Evolutionary conservation across 2,113 vertebrate genomes (phyloP), one percentile per base, ranked within the genome.

Genomic region (Oreocharis arfaki): DNA sequence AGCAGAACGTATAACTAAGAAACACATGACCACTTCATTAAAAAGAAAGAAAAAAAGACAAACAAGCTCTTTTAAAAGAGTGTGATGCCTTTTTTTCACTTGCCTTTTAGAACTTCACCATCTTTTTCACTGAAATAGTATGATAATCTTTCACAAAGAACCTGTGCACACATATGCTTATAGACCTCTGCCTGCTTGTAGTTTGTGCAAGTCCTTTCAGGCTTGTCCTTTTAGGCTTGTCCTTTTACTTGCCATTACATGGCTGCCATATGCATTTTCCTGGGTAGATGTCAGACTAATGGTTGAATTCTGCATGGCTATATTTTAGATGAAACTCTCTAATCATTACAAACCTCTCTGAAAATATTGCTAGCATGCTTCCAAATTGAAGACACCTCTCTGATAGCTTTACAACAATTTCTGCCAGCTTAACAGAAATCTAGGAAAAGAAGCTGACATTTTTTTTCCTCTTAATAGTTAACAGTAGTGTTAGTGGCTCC

Each of bases 381-480:
- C 60, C 26, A 28, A 90, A 78, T 41, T 50, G 81, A 83, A 59
- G 76, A 60, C 81, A 60, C 8, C 11, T 70, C 26, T 17, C 37
- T 39, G n/a, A 56, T 42, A 68, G 11, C 41, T 89, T 89, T 84
- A 71, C 5, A 87, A 52, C 5, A 65, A 30, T 77, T 94, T 93
- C 53, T 91, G 15, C 11, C 33, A 63, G 7, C 10, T 81, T 90
- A 90, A 86, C 13, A 91, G 50, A 81, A 50, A 92, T 63, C 92
- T 84, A 57, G 30, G 37, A 22, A 49, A n/a, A 87, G 28, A 35
- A 73, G 44, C 64, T 95, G 53, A 89, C 81, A 20, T 2, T 53
- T 94, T 96, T 96, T 73, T 57, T 27, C 10, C 5, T 94, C 82
- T 91, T 75, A 83, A 39, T 77, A 83, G 30, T 71, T 93, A 92